These are phyloP conservation scores for Uloborus diversus DNA, from an alignment of 1,140 invertebrate species.

Conservation along the genomic window DNA sequence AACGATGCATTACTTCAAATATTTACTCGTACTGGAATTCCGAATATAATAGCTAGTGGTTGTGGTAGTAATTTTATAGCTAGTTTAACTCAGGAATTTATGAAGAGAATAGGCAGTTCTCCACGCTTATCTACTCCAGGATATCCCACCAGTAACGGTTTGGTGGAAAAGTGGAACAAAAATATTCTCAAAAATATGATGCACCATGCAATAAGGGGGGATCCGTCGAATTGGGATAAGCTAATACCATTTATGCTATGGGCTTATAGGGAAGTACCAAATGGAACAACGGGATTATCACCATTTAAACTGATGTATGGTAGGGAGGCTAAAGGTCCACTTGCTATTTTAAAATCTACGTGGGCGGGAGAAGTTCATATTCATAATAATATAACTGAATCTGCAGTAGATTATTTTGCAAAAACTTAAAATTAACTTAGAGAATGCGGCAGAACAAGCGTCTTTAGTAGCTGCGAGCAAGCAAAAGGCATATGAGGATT, in stretches of 20 bases:
- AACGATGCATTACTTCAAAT: not conserved
- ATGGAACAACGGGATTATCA: not conserved
- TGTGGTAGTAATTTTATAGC: not conserved
- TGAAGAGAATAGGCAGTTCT: no score
- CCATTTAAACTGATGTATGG: constrained; percentile 14
- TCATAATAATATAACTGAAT: not conserved
- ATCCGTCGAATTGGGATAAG: not conserved
- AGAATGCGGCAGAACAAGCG: not conserved
- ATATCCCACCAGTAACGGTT: not conserved
- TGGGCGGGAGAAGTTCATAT: not conserved
- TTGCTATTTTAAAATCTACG: not conserved
- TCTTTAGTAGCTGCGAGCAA: no score
- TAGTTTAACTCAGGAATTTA: not conserved
- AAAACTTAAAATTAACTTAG: not conserved
- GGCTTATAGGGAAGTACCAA: not conserved
- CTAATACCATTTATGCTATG: not conserved
- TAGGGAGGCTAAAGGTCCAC: not conserved
- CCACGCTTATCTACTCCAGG: not conserved
- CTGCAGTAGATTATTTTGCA: not conserved
- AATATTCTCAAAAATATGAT: not conserved
- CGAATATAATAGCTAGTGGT: not conserved
- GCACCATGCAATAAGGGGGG: not conserved
- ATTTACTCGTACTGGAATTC: not conserved
- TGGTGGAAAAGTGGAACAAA: no score
- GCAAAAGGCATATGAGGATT: not conserved